Evolutionary conservation across 1,140 invertebrate species (phyloP).

Genomic region (Ectropis grisescens): DNA sequence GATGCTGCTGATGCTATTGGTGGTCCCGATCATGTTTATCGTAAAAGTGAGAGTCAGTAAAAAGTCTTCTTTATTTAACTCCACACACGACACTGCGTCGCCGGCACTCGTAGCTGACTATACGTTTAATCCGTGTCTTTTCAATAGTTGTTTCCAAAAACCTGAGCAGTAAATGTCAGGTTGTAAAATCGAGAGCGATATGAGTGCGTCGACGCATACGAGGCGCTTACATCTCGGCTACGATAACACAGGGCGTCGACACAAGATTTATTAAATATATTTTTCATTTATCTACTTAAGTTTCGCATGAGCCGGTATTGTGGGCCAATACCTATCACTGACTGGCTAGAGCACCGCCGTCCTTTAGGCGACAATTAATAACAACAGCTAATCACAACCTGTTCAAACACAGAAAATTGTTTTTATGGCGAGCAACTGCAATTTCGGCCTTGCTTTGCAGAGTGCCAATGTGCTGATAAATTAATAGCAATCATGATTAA

Average conservation of each 20-base stretch:
- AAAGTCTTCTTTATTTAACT: conserved; percentile 32
- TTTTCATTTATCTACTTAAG: conserved; percentile 48
- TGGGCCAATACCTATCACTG: conserved; percentile 4
- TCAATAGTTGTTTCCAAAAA: conserved; percentile 52
- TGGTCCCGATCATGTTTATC: conserved; percentile 38
- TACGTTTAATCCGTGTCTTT: conserved; percentile 39
- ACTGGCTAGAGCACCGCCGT: too few species aligned
- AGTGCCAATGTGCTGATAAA: too few species aligned
- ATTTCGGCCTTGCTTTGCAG: too few species aligned
- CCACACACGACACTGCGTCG: conserved; percentile 31
- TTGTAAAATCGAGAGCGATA: conserved; percentile 42
- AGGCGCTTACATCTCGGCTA: conserved; percentile 42
- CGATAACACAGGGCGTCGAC: conserved; percentile 54
- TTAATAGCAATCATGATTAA: too few species aligned
- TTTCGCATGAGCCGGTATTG: conserved; percentile 33
- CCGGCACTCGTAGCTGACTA: conserved; percentile 29
- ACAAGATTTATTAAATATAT: conserved; percentile 48
- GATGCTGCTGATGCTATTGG: conserved; percentile 30
- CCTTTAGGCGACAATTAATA: too few species aligned
- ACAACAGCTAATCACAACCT: too few species aligned
- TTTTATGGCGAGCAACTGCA: too few species aligned
- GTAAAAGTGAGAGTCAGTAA: conserved; percentile 53
- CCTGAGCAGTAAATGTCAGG: conserved; percentile 45
- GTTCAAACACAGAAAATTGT: too few species aligned
- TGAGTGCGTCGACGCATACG: conserved; percentile 29